Evolutionary conservation across 2,888 invertebrate genomes (phyloP).

Genomic region (Hypomecis atomaria): DNA sequence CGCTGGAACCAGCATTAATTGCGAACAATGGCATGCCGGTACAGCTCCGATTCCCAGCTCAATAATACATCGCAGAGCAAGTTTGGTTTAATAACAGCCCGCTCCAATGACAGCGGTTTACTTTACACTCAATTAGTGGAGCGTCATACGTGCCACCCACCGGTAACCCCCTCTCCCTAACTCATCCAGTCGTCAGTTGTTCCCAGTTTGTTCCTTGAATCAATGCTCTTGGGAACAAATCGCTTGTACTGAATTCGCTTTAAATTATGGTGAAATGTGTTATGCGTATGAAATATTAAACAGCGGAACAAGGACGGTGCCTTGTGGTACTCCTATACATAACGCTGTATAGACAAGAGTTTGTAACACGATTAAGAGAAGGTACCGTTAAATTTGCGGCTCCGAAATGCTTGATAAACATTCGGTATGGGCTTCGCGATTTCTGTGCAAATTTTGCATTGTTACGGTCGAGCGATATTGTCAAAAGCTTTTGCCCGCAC

Average conservation of each 20-base stretch:
- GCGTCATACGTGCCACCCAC: conserved; percentile 57
- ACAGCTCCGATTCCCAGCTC: conserved; percentile 44
- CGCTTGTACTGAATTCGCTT: conserved; percentile 47
- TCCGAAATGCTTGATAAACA: conserved; percentile 48
- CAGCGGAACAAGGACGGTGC: conserved; percentile 46
- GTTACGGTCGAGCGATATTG: conserved; percentile 41
- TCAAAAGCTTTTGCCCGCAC: conserved; percentile 47
- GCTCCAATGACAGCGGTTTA: conserved; percentile 65
- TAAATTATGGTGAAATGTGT: conserved; percentile 47
- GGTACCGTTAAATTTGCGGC: conserved; percentile 46
- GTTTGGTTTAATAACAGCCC: conserved; percentile 61
- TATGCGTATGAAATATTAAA: conserved; percentile 50
- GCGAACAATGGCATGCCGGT: conserved; percentile 25
- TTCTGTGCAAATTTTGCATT: conserved; percentile 45
- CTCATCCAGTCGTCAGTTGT: conserved; percentile 47
- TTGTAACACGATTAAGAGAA: conserved; percentile 50
- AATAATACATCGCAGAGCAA: conserved; percentile 56
- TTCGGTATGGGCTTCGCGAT: conserved; percentile 39
- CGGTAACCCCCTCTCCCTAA: conserved; percentile 33
- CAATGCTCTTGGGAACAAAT: conserved; percentile 48
- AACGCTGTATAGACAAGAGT: conserved; percentile 43
- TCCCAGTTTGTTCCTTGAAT: conserved; percentile 45
- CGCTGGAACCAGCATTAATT: conserved; percentile 38
- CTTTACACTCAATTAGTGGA: conserved; percentile 71
- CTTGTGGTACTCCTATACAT: conserved; percentile 46